Evolutionary conservation across 2,888 invertebrate species (phyloP), one percentile per base, ranked within the genome.

Genomic region (Podabrus alpinus): DNA sequence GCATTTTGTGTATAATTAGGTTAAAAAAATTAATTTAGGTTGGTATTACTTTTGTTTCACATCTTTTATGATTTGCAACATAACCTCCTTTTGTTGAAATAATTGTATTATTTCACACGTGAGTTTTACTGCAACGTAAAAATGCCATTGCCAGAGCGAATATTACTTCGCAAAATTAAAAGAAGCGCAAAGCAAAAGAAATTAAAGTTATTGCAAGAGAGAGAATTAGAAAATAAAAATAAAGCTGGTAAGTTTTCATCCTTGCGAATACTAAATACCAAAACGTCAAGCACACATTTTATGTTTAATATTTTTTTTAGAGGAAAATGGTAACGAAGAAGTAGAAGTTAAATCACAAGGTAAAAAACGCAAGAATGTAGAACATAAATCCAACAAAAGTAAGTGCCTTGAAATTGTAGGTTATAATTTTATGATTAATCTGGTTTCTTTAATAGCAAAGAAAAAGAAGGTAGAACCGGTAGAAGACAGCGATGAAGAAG

Each of bases 111-210:
- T 0, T 68, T 13, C 9, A 45, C 29, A 64, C 25, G 70, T 25
- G 62, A 11, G n/a, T 16, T 29, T 13, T 5, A 15, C 15, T 62
- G 24, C 9, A 16, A 45, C 61, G 1, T 29, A 72, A 85, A 80
- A 81, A 92, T 92, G 92, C 91, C 91, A 66, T 88, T 91, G 1
- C 91, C 91, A 72, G 93, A 94, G 78, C 93, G 93, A 87, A 89
- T 94, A 68, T 87, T 94, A 19, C 91, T 93, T 90, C 89, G 93
- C 72, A 95, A 95, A 87, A 94, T 95, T 29, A 94, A 92, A 79
- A 94, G 94, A 82, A 90, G 93, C 0, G 94, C 94, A 81, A 92
- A 93, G 81, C 92, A 91, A n/a, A 45, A 45, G 79, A 95, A 93
- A 84, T 84, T 91, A 21, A 90, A 91, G 79, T 83, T 92, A 10